Base-by-base conservation (phyloP, 2,888 invertebrate species). In the Zonitis immaculata region DNA sequence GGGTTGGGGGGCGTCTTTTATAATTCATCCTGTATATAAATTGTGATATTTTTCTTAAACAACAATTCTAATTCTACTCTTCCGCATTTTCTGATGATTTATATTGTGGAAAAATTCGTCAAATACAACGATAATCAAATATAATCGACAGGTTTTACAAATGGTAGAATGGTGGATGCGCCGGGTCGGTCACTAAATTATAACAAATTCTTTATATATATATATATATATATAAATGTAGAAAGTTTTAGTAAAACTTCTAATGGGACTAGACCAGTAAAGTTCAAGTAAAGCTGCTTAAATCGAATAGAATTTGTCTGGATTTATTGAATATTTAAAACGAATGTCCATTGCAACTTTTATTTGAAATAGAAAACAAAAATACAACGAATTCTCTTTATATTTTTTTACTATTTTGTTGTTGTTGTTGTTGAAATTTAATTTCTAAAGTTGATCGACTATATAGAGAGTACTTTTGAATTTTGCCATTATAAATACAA, bases 351-450 rank as follows among this genome's bases (percentile, higher is more conserved):
- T n/a, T 35, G 6, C 3, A 16, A 35, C 2, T 35, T 35, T 16
- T 7, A 16, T n/a, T n/a, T n/a, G n/a, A n/a, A n/a, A n/a, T n/a
- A n/a, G 8, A 35, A 12, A 16, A 35, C 5, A 16, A 32, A 3
- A 35, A 2, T 35, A 3, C 3, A 35, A 42, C 3, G 18, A 42
- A 42, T n/a, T n/a, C n/a, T n/a, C 12, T 14, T n/a, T 14, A 3
- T 43, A 32, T 51, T 45, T 44, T 39, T 39, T 26, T 28, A 20
- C 32, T 22, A 51, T 51, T 47, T 26, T 26, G 1, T 26, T 26
- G 8, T 26, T 7, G 26, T 7, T 6, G 6, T 6, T 26, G 3
- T 20, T 6, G 1, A 20, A 39, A 39, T 9, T 18, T 18, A 16
- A 18, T 39, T 39, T 11, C 14, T 18, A 16, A 5, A 18, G 9